Evolutionary conservation across 2,113 vertebrate genomes (phyloP).

Genomic region (Hirundichthys speculiger): DNA sequence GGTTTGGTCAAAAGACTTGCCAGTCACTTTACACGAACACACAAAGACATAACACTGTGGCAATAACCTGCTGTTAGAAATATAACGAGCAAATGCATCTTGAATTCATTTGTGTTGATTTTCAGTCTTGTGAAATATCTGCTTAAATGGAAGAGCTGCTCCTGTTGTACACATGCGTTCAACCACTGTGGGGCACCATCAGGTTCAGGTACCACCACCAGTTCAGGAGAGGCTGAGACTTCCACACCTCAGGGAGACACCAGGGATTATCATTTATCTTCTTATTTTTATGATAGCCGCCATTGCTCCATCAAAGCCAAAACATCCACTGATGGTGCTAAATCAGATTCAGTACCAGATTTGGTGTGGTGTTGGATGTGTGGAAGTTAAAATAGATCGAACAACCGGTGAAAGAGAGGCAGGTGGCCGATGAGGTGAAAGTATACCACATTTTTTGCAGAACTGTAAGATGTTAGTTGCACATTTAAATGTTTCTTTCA

Average conservation of each 20-base stretch:
- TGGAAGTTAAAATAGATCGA: background rate
- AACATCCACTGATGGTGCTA: conserved; percentile 13
- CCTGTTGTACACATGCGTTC: conserved; percentile 11
- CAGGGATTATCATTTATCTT: conserved; percentile 43
- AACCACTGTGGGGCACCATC: conserved; percentile 42
- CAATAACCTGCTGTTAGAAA: too few relatives aligned
- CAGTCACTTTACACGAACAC: too few relatives aligned
- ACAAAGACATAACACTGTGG: too few relatives aligned
- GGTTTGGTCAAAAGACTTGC: too few relatives aligned
- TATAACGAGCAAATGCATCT: too few relatives aligned
- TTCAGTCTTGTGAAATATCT: too few relatives aligned
- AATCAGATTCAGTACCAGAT: conserved; percentile 16
- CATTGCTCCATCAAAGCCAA: conserved; percentile 27
- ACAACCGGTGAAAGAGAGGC: background rate
- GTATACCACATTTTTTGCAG: conserved; percentile 46
- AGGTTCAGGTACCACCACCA: conserved; percentile 11
- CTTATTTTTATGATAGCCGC: conserved; percentile 32
- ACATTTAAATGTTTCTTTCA: background rate
- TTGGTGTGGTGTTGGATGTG: background rate
- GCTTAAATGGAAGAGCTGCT: background rate
- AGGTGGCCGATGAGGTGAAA: conserved; percentile 38
- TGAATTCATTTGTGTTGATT: too few relatives aligned
- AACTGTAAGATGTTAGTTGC: conserved; percentile 28
- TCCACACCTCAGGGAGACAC: conserved; percentile 36
- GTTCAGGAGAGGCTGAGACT: conserved; percentile 20